phyloP scores from a whole-genome alignment of 35 echinoderm and acorn worm genomes.

The Apostichopus parvimensis region DNA sequence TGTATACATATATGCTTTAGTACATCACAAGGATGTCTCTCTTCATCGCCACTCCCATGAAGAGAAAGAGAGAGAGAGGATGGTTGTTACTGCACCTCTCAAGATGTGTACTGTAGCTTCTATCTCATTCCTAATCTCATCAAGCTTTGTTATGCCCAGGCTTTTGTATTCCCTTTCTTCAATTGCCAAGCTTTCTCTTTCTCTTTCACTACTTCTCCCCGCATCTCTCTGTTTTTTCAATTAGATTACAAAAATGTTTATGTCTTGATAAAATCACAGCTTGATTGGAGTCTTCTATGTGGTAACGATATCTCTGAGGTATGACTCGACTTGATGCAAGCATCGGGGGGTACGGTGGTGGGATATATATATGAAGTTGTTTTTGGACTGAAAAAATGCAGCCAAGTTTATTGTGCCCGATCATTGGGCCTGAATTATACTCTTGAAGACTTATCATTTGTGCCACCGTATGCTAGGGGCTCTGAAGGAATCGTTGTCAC shows the following conservation, averaged over 20 bases:
- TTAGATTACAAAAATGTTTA: constrained; percentile 59
- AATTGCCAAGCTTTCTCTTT: background rate
- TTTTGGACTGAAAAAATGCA: background rate
- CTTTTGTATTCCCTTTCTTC: no score
- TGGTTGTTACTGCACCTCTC: no score
- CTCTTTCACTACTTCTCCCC: background rate
- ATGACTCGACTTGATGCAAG: constrained; percentile 1
- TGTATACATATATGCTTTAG: no score
- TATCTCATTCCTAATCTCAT: no score
- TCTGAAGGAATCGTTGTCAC: no score
- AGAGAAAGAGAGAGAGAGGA: no score
- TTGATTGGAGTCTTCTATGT: constrained; percentile 46
- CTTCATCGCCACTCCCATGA: no score
- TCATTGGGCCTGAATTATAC: background rate
- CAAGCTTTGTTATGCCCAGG: no score
- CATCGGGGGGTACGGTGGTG: constrained; percentile 5
- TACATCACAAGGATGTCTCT: no score
- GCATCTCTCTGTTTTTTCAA: constrained; percentile 33
- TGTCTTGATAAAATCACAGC: constrained; percentile 60
- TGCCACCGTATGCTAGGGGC: no score
- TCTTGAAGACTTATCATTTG: no score
- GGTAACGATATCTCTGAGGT: constrained; percentile 14
- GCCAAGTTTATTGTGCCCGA: background rate
- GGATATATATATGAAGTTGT: background rate
- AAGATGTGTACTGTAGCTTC: no score